phyloP scores from a whole-genome alignment of 2,888 invertebrate species.

The Crocallis elinguaria region DNA sequence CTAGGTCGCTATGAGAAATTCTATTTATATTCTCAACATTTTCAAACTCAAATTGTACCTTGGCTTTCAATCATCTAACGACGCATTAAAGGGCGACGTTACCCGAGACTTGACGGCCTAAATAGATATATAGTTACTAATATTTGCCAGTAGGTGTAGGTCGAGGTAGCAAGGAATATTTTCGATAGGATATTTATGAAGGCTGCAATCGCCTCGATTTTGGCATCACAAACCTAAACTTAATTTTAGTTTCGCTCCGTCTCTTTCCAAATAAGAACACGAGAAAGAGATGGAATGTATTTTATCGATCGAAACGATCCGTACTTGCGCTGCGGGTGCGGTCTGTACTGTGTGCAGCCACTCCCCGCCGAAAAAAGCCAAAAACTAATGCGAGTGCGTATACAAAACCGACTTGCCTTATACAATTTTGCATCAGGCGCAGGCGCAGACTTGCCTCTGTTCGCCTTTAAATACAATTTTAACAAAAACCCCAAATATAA shows the following conservation, averaged over 20 bases:
- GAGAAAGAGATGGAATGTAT: too few relatives aligned
- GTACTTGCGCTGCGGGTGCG: too few relatives aligned
- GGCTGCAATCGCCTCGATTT: too few relatives aligned
- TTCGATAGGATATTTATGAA: constrained; percentile 2
- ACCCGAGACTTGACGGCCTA: constrained; percentile 25
- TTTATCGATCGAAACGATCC: too few relatives aligned
- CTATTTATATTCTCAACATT: not conserved
- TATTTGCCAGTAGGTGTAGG: constrained; percentile 18
- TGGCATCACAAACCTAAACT: too few relatives aligned
- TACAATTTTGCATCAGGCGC: not conserved
- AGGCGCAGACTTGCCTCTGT: not conserved
- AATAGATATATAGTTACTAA: constrained; percentile 9
- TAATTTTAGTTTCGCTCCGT: too few relatives aligned
- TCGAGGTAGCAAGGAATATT: constrained; percentile 7
- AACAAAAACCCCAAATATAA: not conserved
- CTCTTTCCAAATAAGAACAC: too few relatives aligned
- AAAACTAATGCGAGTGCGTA: too few relatives aligned
- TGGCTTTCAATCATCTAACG: not conserved
- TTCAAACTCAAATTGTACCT: not conserved
- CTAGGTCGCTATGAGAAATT: too few relatives aligned
- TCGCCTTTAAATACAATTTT: not conserved
- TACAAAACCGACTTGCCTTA: not conserved
- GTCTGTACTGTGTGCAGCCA: not conserved
- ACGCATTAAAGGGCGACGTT: not conserved
- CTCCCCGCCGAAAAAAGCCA: too few relatives aligned